phyloP scores from a whole-genome alignment of 2,888 invertebrate genomes.

The Hemaris fuciformis region DNA sequence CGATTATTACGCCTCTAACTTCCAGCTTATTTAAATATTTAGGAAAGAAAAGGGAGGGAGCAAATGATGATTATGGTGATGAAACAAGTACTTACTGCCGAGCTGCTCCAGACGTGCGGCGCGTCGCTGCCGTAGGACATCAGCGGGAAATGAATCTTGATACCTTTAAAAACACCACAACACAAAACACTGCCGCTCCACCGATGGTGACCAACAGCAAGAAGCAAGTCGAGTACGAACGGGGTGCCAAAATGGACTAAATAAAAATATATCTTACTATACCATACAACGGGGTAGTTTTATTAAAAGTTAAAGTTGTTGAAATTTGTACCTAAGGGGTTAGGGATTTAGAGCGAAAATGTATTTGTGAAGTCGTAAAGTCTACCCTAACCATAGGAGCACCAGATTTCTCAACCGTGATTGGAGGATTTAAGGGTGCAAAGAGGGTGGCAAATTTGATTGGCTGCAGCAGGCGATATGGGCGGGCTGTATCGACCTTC shows the following conservation, averaged over 20 bases:
- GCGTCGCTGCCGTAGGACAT: slow-evolving; percentile 80
- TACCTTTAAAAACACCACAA: slow-evolving; percentile 52
- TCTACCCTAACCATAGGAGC: slow-evolving; percentile 49
- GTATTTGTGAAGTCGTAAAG: neutral
- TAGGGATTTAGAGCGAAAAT: slow-evolving; percentile 22
- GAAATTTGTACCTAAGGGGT: slow-evolving; percentile 27
- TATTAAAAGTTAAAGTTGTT: slow-evolving; percentile 48
- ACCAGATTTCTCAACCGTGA: slow-evolving; percentile 61
- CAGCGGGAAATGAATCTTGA: slow-evolving; percentile 82
- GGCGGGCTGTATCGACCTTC: slow-evolving; percentile 44
- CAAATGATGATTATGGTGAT: too few species aligned
- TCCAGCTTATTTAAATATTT: too few species aligned
- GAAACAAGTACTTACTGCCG: slow-evolving; percentile 54
- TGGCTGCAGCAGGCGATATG: slow-evolving; percentile 61
- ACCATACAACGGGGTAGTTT: slow-evolving; percentile 45
- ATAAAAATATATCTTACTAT: slow-evolving; percentile 56
- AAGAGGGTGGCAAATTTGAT: slow-evolving; percentile 52
- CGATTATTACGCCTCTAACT: too few species aligned
- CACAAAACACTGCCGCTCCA: slow-evolving; percentile 37
- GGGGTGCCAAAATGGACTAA: slow-evolving; percentile 55
- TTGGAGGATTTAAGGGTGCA: slow-evolving; percentile 57
- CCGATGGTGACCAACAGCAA: slow-evolving; percentile 21
- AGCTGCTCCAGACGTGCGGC: slow-evolving; percentile 79
- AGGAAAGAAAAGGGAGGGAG: too few species aligned
- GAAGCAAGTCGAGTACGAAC: slow-evolving; percentile 18